Evolutionary conservation across 2,113 vertebrate genomes (phyloP), one percentile per base, ranked within the genome.

Genomic region (Gavia stellata): DNA sequence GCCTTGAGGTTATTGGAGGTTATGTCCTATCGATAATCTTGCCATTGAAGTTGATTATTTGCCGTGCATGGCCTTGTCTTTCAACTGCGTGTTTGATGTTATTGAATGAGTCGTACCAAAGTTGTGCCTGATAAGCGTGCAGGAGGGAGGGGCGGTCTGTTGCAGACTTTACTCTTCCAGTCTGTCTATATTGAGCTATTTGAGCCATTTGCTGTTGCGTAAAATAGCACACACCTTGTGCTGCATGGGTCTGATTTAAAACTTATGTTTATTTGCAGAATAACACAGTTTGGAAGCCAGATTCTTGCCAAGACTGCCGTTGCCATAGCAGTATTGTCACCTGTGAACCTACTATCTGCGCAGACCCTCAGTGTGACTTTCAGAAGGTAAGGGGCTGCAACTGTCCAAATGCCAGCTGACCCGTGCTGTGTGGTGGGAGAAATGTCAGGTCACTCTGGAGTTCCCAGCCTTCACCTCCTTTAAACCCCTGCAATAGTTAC

Each of bases 291-390:
- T 99, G 99, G 99, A 98, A 98, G 63, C 98, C 98, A 0, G 98
- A 99, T 88, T 97, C 98, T 4, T 99, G 99, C 98, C 98, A 98
- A 93, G 98, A 98, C 91, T 99, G 99, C 92, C 97, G 31, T 81
- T 99, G 99, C 97, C 96, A 77, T 82, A 84, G 97, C 29, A 95
- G 98, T n/a, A 88, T 99, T 52, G 94, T 98, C 96, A 93, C 99
- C 95, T 99, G 99, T 87, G 97, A 97, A 61, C 86, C 98, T 19
- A 78, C 94, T 2, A 38, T 45, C 89, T 99, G 99, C 97, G 98
- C 74, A 92, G 97, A 98, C 97, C 99, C 99, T 42, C 96, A 56
- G 70, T 99, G 99, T 97, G 98, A 99, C 98, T 98, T 98, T 89
- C 97, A 98, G 92, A 98, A 98, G 99, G 99, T 99, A 97, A 97